A percentile compares a stretch with the other conserved stretches of the same genome.
phyloP scores from a whole-genome alignment of 2,797 vertebrate genomes.

The Clarias pachynema region DNA sequence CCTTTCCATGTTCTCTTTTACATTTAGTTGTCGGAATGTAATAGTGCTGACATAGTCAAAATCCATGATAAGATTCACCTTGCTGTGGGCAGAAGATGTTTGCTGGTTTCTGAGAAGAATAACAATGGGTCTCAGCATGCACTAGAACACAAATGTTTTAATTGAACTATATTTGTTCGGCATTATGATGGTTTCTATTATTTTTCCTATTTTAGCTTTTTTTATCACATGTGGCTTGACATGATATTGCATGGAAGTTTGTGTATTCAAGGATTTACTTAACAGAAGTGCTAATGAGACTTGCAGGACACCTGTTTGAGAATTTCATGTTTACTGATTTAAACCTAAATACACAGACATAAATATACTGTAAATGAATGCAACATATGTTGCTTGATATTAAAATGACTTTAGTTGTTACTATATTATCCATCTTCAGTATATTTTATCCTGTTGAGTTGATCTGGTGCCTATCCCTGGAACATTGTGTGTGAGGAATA shows the following conservation, averaged over 20 bases:
- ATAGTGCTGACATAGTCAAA: slow-evolving; percentile 78
- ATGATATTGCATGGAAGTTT: slow-evolving; percentile 10
- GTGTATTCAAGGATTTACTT: background rate
- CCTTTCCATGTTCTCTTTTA: slow-evolving; percentile 64
- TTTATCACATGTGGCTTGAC: slow-evolving; percentile 21
- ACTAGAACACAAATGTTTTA: slow-evolving; percentile 39
- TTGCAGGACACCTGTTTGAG: background rate
- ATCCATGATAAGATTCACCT: slow-evolving; percentile 75
- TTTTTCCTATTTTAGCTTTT: slow-evolving; percentile 16
- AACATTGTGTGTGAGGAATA: background rate
- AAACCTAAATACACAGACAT: background rate
- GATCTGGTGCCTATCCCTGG: background rate
- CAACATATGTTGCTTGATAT: background rate
- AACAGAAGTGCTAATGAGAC: background rate
- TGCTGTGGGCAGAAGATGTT: slow-evolving; percentile 71
- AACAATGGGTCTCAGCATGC: slow-evolving; percentile 67
- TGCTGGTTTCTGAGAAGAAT: slow-evolving; percentile 68
- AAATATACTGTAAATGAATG: background rate
- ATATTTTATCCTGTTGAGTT: background rate
- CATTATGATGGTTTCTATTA: slow-evolving; percentile 34
- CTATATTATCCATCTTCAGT: background rate
- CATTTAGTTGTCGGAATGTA: slow-evolving; percentile 69
- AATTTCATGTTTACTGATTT: background rate
- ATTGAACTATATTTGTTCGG: slow-evolving; percentile 53
- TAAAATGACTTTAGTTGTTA: background rate